A percentile compares a stretch with the other conserved stretches of the same genome.
These are phyloP conservation scores for Chloropsis hardwickii DNA, from an alignment of 2,113 vertebrate species.

Conservation along the genomic window DNA sequence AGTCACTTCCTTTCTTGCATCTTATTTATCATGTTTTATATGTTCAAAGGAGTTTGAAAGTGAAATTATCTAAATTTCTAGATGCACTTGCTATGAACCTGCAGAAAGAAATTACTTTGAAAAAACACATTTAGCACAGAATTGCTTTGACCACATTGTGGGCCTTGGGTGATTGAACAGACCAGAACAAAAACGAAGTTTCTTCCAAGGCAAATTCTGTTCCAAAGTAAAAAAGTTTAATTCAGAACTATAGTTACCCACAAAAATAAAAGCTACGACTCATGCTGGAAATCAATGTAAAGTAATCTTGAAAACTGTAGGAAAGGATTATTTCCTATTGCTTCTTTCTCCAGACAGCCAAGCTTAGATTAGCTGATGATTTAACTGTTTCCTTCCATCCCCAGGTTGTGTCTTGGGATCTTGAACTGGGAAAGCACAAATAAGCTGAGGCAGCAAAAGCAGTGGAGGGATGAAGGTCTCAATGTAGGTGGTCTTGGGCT, in stretches of 20 bases:
- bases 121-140: not conserved
- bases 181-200: not conserved
- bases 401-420: not conserved
- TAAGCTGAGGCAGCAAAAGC: not conserved
- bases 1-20: not conserved
- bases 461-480: not conserved
- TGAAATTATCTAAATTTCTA: not conserved
- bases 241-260: not conserved
- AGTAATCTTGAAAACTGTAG: not conserved
- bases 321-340: not conserved
- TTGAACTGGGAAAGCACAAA: not conserved
- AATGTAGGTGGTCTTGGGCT: not conserved
- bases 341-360: not conserved
- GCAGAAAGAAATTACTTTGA: not conserved
- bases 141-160: not conserved
- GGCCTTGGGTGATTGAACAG: not conserved
- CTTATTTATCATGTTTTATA: not conserved
- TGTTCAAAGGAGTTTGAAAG: not conserved
- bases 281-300: not conserved
- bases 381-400: slow-evolving; percentile 1
- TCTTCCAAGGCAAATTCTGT: not conserved
- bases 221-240: slow-evolving; percentile 14
- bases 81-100: not conserved
- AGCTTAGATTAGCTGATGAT: not conserved
- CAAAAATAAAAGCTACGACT: not conserved